Conservation (phyloP, 2,113 vertebrate genomes). For the Petrocephalus microphthalmus region DNA sequence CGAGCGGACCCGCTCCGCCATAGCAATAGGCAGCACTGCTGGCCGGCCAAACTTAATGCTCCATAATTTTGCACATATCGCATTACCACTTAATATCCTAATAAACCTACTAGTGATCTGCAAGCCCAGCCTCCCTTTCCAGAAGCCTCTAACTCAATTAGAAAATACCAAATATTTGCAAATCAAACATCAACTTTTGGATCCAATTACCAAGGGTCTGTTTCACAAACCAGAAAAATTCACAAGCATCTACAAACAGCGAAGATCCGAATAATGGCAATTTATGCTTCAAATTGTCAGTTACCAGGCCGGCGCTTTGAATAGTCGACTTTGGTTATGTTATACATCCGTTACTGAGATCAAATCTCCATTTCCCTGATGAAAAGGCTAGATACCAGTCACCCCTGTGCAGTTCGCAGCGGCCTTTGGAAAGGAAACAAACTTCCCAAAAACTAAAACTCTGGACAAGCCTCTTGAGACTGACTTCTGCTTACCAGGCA, state of each 20-base stretch:
- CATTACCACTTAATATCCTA: background rate
- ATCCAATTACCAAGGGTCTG: background rate
- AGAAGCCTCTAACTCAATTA: background rate
- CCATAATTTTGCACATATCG: background rate
- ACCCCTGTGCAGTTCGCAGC: background rate
- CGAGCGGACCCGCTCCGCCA: background rate
- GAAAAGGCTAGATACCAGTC: background rate
- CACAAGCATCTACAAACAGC: background rate
- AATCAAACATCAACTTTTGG: background rate
- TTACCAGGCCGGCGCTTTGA: background rate
- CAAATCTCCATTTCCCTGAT: background rate
- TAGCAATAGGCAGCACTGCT: background rate
- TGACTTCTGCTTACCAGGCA: background rate
- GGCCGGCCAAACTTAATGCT: background rate
- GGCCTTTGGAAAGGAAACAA: background rate
- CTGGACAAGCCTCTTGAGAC: background rate
- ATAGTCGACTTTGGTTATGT: background rate
- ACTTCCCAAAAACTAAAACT: background rate
- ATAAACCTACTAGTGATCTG: background rate
- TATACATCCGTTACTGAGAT: background rate
- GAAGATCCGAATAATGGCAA: background rate
- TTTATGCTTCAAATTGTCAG: background rate
- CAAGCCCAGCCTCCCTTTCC: background rate
- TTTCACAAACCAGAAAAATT: background rate
- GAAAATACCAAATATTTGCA: background rate